Base-by-base conservation (phyloP, 2,888 invertebrate species). In the Stomorhina lunata region DNA sequence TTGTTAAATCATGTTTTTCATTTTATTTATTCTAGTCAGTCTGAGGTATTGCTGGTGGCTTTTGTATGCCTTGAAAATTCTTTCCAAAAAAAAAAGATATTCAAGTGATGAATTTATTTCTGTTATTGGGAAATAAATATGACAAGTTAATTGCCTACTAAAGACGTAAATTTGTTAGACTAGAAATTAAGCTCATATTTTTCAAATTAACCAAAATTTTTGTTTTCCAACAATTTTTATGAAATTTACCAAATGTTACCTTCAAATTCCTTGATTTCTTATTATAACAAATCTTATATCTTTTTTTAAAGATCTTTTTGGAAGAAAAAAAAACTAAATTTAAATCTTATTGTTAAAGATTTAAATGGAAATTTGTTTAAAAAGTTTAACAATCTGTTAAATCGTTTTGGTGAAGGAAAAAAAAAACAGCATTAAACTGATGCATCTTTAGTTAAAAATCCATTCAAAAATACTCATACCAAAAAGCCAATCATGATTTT, bases 281-380 rank as follows among this genome's bases (percentile, higher is more conserved):
- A 12, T 12, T 4, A 5, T 50, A 4, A 2, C 4, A 27, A 34
- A 59, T 34, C 10, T 10, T 29, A n/a, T 69, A 1, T 7, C 7
- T 34, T 27, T 15, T 32, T 27, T 25, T 12, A 9, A 34, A 48
- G 29, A 59, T 43, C 32, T 59, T 22, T 5, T 2, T 61, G 6
- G n/a, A 1, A 10, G 17, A 3, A 37, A 12, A 29, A n/a, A 63
- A 80, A 69, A 63, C 45, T 25, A 69, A 73, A 81, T 78, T 65
- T 59, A 75, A 75, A 75, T 82, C 65, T 65, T 53, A 75, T 82
- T 79, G 69, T 75, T 78, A 65, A 27, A 75, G 73, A 79, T 82
- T 79, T 57, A 75, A 71, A 82, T 82, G 79, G 65, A 82, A 82
- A 81, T 78, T 78, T 81, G 43, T 65, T 69, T 68, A 25, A 57